A percentile compares a stretch with the other conserved stretches of the same genome.
phyloP scores from a whole-genome alignment of 2,113 vertebrate genomes.

The Osmerus mordax region DNA sequence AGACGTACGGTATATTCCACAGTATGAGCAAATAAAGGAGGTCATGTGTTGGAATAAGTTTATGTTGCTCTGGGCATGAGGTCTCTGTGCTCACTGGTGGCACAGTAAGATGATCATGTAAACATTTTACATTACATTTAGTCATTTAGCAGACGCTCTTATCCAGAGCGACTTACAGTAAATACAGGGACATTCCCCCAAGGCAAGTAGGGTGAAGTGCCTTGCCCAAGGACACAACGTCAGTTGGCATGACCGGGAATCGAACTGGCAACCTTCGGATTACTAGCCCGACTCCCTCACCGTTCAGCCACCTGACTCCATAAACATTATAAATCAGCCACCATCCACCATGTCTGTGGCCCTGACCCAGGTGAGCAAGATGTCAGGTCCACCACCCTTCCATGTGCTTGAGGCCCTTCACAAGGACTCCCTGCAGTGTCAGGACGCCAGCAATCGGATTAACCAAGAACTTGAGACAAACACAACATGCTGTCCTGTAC shows the following conservation, averaged over 20 bases:
- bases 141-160: too few species aligned
- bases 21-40: neutral
- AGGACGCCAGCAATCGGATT: slow-evolving; percentile 50
- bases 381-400: neutral
- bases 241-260: too few species aligned
- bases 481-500: slow-evolving; percentile 41
- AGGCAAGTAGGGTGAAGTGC: too few species aligned
- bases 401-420: slow-evolving; percentile 35
- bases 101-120: neutral
- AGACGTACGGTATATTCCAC: neutral
- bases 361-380: too few species aligned
- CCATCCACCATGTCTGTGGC: too few species aligned
- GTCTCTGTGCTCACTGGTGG: neutral
- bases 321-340: neutral
- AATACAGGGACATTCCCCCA: too few species aligned
- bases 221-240: too few species aligned
- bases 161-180: too few species aligned
- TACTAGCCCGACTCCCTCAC: too few species aligned
- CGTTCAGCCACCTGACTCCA: too few species aligned
- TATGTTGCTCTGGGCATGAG: neutral
- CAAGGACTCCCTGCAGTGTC: slow-evolving; percentile 37
- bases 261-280: too few species aligned
- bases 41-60: neutral
- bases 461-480: slow-evolving; percentile 47
- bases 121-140: too few species aligned